Conservation (phyloP, 2,113 vertebrate species). For the Glaucidium brasilianum region DNA sequence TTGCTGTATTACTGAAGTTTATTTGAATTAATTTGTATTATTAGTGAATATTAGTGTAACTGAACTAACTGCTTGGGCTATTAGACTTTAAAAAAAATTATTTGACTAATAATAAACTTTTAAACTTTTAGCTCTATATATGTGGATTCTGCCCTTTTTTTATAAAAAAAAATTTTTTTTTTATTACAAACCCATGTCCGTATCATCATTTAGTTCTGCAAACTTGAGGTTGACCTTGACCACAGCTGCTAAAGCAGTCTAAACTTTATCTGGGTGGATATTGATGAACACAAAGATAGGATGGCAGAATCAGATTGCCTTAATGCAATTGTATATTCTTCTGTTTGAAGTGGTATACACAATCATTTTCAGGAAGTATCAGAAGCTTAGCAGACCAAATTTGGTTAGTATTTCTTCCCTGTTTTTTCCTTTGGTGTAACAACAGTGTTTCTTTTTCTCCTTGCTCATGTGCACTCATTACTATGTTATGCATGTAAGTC, state of each 20-base stretch:
- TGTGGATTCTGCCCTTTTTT: background rate
- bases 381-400: background rate
- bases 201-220: background rate
- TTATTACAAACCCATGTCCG: background rate
- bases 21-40: background rate
- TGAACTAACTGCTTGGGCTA: background rate
- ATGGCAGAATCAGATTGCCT: background rate
- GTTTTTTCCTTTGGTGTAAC: background rate
- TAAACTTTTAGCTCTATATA: background rate
- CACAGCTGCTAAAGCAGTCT: background rate
- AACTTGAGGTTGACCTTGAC: background rate
- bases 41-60: background rate
- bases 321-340: background rate
- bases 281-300: background rate
- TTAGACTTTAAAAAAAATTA: background rate
- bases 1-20: background rate
- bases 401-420: background rate
- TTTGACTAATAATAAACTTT: background rate
- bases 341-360: background rate
- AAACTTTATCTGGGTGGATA: background rate
- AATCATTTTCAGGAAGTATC: background rate
- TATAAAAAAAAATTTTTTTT: no score
- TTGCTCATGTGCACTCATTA: background rate
- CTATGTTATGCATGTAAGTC: constrained; percentile 20
- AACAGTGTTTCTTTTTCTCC: background rate